A percentile compares a stretch with the other conserved stretches of the same genome.
Evolutionary conservation across 1,140 invertebrate genomes (phyloP).

Genomic region (Pentalonia nigronervosa): DNA sequence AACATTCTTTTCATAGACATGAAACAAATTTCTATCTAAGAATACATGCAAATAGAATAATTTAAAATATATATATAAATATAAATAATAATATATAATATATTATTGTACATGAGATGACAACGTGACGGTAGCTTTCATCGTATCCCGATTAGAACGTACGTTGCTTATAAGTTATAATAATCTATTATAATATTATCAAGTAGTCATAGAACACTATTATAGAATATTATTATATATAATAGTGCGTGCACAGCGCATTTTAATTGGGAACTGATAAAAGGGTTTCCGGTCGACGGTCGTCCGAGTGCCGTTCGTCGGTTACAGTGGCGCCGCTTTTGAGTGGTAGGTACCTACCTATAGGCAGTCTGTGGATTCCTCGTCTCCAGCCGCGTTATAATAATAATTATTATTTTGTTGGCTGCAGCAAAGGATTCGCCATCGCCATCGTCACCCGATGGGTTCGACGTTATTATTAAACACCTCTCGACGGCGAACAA

Average conservation of each 20-base stretch:
- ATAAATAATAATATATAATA: too few relatives aligned
- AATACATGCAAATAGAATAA: too few relatives aligned
- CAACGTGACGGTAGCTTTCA: too few relatives aligned
- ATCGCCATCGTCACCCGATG: not conserved
- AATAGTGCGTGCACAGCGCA: not conserved
- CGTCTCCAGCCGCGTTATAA: slow-evolving; percentile 10
- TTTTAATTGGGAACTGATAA: slow-evolving; percentile 54
- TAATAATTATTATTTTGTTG: slow-evolving; percentile 41
- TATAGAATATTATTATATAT: not conserved
- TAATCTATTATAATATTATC: not conserved
- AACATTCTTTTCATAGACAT: too few relatives aligned
- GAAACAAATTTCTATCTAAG: too few relatives aligned
- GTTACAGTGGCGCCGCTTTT: not conserved
- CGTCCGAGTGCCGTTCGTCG: slow-evolving; percentile 4
- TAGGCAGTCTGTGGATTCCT: not conserved
- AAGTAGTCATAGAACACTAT: not conserved
- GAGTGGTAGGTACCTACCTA: not conserved
- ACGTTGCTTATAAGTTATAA: too few relatives aligned
- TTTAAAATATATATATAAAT: too few relatives aligned
- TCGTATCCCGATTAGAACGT: too few relatives aligned
- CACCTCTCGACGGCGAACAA: slow-evolving; percentile 11
- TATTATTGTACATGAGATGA: too few relatives aligned
- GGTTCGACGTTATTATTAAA: slow-evolving; percentile 36
- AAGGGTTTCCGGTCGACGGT: slow-evolving; percentile 40
- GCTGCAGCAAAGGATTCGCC: not conserved